Percentiles rank a stretch among this genome's conserved stretches.
Conservation (phyloP, 2,888 invertebrate genomes). For the Leptopterna dolabrata region DNA sequence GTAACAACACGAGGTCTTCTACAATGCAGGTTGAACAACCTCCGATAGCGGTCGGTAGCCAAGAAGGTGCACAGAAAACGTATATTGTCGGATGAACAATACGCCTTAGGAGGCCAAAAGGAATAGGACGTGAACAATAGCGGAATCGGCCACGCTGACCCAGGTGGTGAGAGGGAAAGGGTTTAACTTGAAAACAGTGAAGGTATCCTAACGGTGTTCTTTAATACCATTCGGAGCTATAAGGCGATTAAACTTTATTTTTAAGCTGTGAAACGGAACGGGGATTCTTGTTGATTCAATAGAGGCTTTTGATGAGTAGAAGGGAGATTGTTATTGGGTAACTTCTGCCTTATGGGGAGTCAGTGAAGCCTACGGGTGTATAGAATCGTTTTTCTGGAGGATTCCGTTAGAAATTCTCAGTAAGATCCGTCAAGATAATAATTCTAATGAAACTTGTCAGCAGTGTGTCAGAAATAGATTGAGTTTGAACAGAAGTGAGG, state of each 20-base stretch:
- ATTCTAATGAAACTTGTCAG: too few species aligned
- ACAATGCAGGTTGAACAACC: background rate
- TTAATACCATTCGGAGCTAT: background rate
- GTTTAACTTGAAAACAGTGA: background rate
- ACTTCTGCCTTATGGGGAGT: too few species aligned
- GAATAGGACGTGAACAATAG: background rate
- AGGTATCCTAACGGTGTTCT: background rate
- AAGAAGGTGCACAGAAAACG: background rate
- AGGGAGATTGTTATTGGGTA: too few species aligned
- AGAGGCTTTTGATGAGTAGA: background rate
- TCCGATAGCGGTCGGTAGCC: background rate
- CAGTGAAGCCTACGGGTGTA: too few species aligned
- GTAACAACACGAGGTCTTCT: background rate
- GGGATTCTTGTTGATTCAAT: background rate
- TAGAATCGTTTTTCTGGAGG: too few species aligned
- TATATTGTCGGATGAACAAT: constrained; percentile 2
- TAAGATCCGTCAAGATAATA: too few species aligned
- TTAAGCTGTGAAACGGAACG: background rate
- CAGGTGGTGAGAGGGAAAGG: background rate
- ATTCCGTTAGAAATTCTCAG: too few species aligned
- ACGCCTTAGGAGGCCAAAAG: background rate
- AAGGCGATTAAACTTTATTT: background rate
- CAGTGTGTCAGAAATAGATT: too few species aligned
- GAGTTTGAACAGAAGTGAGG: too few species aligned
- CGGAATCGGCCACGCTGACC: background rate